A percentile compares a stretch with the other conserved stretches of the same genome.
phyloP scores from a whole-genome alignment of 1,140 invertebrate species.

The Druon quercuslanigerum region DNA sequence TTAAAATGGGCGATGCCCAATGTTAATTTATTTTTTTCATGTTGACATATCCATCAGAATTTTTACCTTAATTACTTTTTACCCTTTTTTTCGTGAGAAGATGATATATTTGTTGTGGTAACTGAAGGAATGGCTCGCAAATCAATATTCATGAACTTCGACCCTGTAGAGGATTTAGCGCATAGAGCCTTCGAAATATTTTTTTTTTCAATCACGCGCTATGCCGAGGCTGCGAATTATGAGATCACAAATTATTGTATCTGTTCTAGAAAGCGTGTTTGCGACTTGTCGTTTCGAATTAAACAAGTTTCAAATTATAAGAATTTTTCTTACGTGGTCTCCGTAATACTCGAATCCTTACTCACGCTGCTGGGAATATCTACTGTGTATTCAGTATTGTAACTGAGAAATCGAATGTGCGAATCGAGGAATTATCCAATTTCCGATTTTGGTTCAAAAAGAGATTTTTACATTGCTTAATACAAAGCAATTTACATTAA shows the following conservation, averaged over 20 bases:
- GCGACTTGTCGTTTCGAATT: no score
- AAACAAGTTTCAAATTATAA: background rate
- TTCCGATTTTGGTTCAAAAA: background rate
- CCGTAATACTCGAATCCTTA: background rate
- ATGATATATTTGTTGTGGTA: slow-evolving; percentile 57
- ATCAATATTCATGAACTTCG: slow-evolving; percentile 40
- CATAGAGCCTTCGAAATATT: slow-evolving; percentile 55
- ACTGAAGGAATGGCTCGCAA: slow-evolving; percentile 55
- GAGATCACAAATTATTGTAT: background rate
- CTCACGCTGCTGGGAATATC: background rate
- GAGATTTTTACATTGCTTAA: no score
- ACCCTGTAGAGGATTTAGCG: slow-evolving; percentile 38
- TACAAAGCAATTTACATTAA: no score
- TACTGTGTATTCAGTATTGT: background rate
- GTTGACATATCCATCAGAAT: no score
- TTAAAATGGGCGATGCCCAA: no score
- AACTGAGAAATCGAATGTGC: background rate
- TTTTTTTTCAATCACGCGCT: slow-evolving; percentile 51
- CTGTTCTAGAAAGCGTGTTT: background rate
- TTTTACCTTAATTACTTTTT: no score
- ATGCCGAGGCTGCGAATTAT: background rate
- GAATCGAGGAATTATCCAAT: background rate
- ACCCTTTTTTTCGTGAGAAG: slow-evolving; percentile 1
- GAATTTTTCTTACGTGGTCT: background rate
- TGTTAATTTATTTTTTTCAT: no score